phyloP scores from a whole-genome alignment of 1,140 invertebrate genomes.

The Macrotrachela quadricornifera region DNA sequence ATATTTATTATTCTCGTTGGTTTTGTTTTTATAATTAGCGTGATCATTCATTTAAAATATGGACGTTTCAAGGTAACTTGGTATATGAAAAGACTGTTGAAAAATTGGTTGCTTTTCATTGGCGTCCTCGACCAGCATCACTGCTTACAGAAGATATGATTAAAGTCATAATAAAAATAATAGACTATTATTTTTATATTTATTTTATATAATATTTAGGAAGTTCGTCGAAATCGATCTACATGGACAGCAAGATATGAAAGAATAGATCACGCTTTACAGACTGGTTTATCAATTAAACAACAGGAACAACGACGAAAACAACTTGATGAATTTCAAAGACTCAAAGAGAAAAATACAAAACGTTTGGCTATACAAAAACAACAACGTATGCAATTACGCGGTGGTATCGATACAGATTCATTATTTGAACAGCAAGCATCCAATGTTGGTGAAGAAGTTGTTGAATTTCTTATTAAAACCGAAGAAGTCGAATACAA shows the following conservation, averaged over 20 bases:
- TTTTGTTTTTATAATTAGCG: conserved; percentile 31
- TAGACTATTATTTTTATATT: not conserved
- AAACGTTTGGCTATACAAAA: not conserved
- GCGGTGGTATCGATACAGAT: conserved; percentile 2
- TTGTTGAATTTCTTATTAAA: conserved; percentile 3
- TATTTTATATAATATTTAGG: not conserved
- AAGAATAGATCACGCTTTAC: not conserved
- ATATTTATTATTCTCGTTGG: not conserved
- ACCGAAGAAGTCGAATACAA: conserved; percentile 4
- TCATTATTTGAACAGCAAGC: too few species aligned
- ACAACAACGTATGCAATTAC: not conserved
- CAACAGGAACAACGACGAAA: conserved; percentile 1
- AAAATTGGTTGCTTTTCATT: conserved; percentile 76
- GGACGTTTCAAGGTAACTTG: conserved; percentile 63
- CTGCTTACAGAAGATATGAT: conserved; percentile 46
- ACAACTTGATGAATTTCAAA: conserved; percentile 2
- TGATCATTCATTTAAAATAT: conserved; percentile 85
- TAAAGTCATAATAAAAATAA: conserved; percentile 18
- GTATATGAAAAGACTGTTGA: conserved; percentile 61
- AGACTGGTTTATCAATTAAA: not conserved
- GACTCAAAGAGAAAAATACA: not conserved
- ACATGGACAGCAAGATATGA: conserved; percentile 5
- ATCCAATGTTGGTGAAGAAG: not conserved
- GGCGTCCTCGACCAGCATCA: conserved; percentile 75
- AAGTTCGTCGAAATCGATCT: conserved; percentile 4